Evolutionary conservation across 2,797 vertebrate species (phyloP).

Genomic region (Malacoctenus gilli): DNA sequence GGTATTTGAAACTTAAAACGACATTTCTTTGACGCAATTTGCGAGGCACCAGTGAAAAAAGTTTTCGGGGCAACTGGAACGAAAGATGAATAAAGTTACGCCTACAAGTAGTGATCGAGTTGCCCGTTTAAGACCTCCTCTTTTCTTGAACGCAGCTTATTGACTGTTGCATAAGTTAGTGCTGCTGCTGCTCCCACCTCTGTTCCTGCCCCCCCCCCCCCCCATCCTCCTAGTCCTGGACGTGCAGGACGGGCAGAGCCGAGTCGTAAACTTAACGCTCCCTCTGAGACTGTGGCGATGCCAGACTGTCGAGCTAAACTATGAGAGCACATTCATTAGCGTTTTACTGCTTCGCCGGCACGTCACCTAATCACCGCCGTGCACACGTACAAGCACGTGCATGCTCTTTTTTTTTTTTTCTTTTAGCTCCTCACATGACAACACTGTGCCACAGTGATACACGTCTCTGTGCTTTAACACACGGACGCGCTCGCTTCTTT

Average conservation of each 20-base stretch:
- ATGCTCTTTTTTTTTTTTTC: constrained; percentile 7
- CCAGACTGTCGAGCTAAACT: constrained; percentile 68
- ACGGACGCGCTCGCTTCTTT: constrained; percentile 44
- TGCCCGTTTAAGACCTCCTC: too few relatives aligned
- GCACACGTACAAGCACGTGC: constrained; percentile 9
- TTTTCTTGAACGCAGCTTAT: too few relatives aligned
- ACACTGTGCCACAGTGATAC: neutral
- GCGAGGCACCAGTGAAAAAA: too few relatives aligned
- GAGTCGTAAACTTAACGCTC: constrained; percentile 69
- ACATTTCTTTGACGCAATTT: too few relatives aligned
- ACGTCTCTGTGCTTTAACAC: constrained; percentile 10
- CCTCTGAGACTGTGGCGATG: constrained; percentile 61
- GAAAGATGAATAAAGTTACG: too few relatives aligned
- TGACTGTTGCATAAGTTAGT: constrained; percentile 21
- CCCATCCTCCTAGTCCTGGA: constrained; percentile 43
- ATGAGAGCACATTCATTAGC: constrained; percentile 73
- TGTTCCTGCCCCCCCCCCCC: constrained; percentile 35
- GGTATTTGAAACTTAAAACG: too few relatives aligned
- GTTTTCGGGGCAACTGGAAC: too few relatives aligned
- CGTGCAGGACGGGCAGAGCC: constrained; percentile 40
- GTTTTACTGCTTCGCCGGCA: constrained; percentile 68
- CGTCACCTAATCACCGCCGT: constrained; percentile 56
- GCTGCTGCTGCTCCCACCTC: constrained; percentile 24
- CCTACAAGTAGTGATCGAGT: too few relatives aligned
- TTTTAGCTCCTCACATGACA: constrained; percentile 19